Percentiles rank a stretch among this genome's conserved stretches.
phyloP scores from a whole-genome alignment of 2,888 invertebrate genomes.

The Malacosoma neustria region DNA sequence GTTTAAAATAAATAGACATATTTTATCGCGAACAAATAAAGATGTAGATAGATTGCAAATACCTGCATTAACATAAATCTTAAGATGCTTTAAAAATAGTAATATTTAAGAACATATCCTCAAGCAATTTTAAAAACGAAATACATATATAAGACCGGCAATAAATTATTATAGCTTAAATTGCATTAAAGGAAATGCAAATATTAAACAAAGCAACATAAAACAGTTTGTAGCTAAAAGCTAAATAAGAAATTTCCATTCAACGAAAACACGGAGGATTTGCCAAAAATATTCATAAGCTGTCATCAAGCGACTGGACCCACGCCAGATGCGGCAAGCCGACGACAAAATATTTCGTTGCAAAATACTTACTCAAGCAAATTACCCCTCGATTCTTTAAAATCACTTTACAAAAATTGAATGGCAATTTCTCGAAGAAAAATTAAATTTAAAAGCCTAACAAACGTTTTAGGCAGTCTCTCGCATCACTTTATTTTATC shows the following conservation, averaged over 20 bases:
- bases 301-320: conserved; percentile 72
- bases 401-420: conserved; percentile 61
- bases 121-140: no score
- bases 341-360: conserved; percentile 66
- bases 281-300: conserved; percentile 74
- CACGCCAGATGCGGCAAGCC: conserved; percentile 65
- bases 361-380: conserved; percentile 66
- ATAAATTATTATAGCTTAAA: no score
- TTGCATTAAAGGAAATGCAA: conserved; percentile 10
- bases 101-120: no score
- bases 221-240: conserved; percentile 40
- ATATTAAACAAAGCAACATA: conserved; percentile 6
- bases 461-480: background rate
- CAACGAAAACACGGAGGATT: conserved; percentile 53
- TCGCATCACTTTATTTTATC: background rate
- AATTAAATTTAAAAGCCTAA: conserved; percentile 27
- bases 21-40: conserved; percentile 27
- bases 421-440: conserved; percentile 40
- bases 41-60: conserved; percentile 22
- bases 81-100: background rate
- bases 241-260: conserved; percentile 47
- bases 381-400: conserved; percentile 59
- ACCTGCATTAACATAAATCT: conserved; percentile 8
- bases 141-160: no score
- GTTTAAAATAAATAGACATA: conserved; percentile 23